These are phyloP conservation scores for zebrafish (Danio rerio) DNA, from an alignment of 2,113 vertebrate genomes.

Conservation along the genomic window GRCz12tu NC_133178.1:2988501-2989000, in stretches of 20 bases:
- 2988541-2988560: not conserved
- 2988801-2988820: not conserved
- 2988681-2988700: not conserved
- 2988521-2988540: not conserved
- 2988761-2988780: not conserved
- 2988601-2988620: not conserved
- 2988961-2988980: not conserved
- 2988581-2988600: slow-evolving; percentile 5
- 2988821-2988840: not conserved
- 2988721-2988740: slow-evolving; percentile 1
- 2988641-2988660: not conserved
- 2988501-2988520: not conserved
- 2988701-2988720: not conserved
- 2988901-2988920: slow-evolving; percentile 2
- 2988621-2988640: not conserved
- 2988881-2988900: not conserved
- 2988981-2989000: slow-evolving; percentile 8
- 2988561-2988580: not conserved
- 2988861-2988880: not conserved
- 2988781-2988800: not conserved
- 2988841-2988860: not conserved
- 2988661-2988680: not conserved
- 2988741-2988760: not conserved
- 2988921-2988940: not conserved
- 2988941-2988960: not conserved